A percentile compares a stretch with the other conserved stretches of the same genome.
These are phyloP conservation scores for Ochropleura leucogaster DNA, from an alignment of 2,888 invertebrate genomes.

Conservation along the genomic window DNA sequence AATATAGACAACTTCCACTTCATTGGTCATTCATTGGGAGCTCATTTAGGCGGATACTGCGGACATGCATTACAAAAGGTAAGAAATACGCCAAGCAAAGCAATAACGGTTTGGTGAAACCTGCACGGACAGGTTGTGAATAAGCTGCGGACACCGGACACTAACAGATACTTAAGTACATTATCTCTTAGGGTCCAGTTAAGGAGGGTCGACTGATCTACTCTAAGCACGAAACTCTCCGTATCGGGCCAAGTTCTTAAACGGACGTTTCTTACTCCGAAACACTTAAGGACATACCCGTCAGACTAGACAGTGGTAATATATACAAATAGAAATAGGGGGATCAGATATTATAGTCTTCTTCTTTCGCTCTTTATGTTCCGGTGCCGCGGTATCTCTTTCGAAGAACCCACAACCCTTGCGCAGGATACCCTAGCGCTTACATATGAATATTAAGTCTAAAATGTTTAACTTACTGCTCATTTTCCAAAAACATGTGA, in stretches of 20 bases:
- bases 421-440: too few relatives aligned
- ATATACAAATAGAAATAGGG: too few relatives aligned
- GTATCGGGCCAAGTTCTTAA: not conserved
- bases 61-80: conserved; percentile 94
- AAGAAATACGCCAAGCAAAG: conserved; percentile 6
- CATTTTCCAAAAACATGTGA: conserved; percentile 90
- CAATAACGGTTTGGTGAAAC: not conserved
- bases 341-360: too few relatives aligned
- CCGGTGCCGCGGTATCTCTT: too few relatives aligned
- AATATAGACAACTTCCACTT: conserved; percentile 93
- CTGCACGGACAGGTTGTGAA: not conserved
- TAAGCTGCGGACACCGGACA: not conserved
- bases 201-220: not conserved
- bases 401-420: too few relatives aligned
- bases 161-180: not conserved
- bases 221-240: not conserved
- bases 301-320: too few relatives aligned
- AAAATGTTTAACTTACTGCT: conserved; percentile 79
- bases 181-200: not conserved
- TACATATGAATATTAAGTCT: too few relatives aligned
- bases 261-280: not conserved
- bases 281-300: not conserved
- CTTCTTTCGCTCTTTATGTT: too few relatives aligned
- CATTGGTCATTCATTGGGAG: conserved; percentile 96
- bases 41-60: conserved; percentile 96